Evolutionary conservation across 2,888 invertebrate species (phyloP), one percentile per base, ranked within the genome.

Genomic region (Trisateles emortualis): DNA sequence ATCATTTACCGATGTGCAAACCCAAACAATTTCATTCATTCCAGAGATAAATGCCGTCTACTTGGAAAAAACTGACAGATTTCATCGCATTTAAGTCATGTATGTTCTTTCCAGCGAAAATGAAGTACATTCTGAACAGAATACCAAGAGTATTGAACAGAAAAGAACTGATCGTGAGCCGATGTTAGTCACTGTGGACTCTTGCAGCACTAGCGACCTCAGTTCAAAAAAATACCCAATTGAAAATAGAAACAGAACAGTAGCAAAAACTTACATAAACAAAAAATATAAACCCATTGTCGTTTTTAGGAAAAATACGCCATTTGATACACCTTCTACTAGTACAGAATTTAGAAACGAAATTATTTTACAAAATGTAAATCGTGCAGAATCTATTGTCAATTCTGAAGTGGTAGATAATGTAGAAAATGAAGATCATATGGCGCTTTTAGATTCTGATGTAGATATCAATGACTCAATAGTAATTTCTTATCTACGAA

Each of bases 51-150:
- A 49, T 36, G 36, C 52, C 48, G 53, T 62, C 67, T 58, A 57
- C 41, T 49, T 69, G 66, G 50, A 47, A 68, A 49, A 53, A 67
- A 52, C 42, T 74, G 60, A 76, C 47, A 55, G 67, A 69, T 48
- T 52, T 68, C 55, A 45, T 68, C 74, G 58, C 71, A 64, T 64
- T 79, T 76, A 84, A 76, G 76, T 74, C 70, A 50, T 78, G 74
- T 78, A 74, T 78, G 58, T 82, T 79, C 71, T 85, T 83, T 87
- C 69, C 78, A 85, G 82, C 70, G 77, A 83, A 81, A 79, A 83
- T 73, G 78, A 76, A 68, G 50, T 64, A 64, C 67, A 55, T 56
- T 60, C 75, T 39, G 74, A 72, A 69, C 75, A 64, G 63, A 40
- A 69, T 22, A 42, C 72, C 5, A 81, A 75, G 72, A 60, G 65